These are phyloP conservation scores for Thelaira solivaga DNA, from an alignment of 2,888 invertebrate species.

Conservation along the genomic window DNA sequence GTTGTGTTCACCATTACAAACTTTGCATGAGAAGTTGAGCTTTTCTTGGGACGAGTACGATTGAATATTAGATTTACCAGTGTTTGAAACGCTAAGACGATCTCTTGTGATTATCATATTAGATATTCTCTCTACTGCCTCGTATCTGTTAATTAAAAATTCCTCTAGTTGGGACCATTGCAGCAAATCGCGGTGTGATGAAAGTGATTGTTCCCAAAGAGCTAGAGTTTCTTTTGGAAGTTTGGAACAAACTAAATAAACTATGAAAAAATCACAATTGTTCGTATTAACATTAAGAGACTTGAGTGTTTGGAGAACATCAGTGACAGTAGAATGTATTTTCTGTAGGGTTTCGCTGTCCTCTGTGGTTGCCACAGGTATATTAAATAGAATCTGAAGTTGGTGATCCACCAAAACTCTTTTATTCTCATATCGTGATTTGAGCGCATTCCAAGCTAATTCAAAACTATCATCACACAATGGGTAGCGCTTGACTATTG, in stretches of 20 bases:
- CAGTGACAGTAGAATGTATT: background rate
- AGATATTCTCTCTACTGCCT: background rate
- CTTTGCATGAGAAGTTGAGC: background rate
- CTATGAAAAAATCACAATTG: background rate
- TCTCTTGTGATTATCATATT: background rate
- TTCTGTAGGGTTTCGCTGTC: background rate
- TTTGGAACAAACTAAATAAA: too few relatives aligned
- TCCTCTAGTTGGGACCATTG: slow-evolving; percentile 7
- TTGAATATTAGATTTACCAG: background rate
- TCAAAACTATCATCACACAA: slow-evolving; percentile 1
- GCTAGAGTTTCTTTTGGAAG: background rate
- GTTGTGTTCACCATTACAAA: background rate
- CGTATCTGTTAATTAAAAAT: background rate
- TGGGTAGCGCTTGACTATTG: slow-evolving; percentile 2
- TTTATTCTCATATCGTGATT: slow-evolving; percentile 21
- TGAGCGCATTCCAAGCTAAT: slow-evolving; percentile 19
- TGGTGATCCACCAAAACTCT: slow-evolving; percentile 6
- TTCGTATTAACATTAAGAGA: background rate
- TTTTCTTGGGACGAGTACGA: background rate
- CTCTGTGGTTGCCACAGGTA: background rate
- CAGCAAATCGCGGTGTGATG: background rate
- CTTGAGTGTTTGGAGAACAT: too few relatives aligned
- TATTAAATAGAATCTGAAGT: background rate
- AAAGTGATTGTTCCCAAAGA: slow-evolving; percentile 32
- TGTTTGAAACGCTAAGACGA: background rate